A percentile compares a stretch with the other conserved stretches of the same genome.
These are phyloP conservation scores for Sebastes umbrosus DNA, from an alignment of 2,797 vertebrate genomes.

Conservation along the genomic window DNA sequence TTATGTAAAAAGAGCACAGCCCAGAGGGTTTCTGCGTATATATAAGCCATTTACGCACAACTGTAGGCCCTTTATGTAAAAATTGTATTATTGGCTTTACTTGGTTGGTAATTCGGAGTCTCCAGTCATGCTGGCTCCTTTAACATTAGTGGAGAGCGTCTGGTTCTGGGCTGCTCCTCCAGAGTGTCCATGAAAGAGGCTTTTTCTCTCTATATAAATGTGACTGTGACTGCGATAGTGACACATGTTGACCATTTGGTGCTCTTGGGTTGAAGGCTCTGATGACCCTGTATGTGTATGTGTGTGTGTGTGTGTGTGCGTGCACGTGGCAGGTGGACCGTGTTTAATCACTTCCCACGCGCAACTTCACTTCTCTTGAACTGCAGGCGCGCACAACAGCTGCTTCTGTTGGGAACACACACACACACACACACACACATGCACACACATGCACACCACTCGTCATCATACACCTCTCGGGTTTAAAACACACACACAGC, in stretches of 20 bases:
- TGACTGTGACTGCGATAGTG: constrained; percentile 29
- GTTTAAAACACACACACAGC: constrained; percentile 55
- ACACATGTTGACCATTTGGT: constrained; percentile 73
- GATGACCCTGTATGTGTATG: constrained; percentile 30
- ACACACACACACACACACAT: constrained; percentile 9
- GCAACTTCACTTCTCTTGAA: constrained; percentile 72
- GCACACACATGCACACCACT: background rate
- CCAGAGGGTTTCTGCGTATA: constrained; percentile 10
- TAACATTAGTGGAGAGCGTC: constrained; percentile 21
- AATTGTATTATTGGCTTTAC: constrained; percentile 38
- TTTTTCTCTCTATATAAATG: constrained; percentile 13
- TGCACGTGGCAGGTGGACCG: constrained; percentile 76
- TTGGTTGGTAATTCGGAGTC: constrained; percentile 36
- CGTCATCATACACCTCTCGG: constrained; percentile 31
- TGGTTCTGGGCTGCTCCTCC: constrained; percentile 17
- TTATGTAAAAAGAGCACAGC: constrained; percentile 38
- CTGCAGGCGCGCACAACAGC: constrained; percentile 68
- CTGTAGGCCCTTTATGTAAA: constrained; percentile 21
- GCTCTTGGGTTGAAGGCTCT: constrained; percentile 47
- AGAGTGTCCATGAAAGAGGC: background rate
- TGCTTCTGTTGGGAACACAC: constrained; percentile 55
- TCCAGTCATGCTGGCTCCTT: constrained; percentile 55
- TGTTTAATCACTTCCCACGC: constrained; percentile 77
- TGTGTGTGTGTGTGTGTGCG: background rate
- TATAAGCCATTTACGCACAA: constrained; percentile 20